Evolutionary conservation across 2,797 vertebrate species (phyloP).

Genomic region (Chloroceryle inda): DNA sequence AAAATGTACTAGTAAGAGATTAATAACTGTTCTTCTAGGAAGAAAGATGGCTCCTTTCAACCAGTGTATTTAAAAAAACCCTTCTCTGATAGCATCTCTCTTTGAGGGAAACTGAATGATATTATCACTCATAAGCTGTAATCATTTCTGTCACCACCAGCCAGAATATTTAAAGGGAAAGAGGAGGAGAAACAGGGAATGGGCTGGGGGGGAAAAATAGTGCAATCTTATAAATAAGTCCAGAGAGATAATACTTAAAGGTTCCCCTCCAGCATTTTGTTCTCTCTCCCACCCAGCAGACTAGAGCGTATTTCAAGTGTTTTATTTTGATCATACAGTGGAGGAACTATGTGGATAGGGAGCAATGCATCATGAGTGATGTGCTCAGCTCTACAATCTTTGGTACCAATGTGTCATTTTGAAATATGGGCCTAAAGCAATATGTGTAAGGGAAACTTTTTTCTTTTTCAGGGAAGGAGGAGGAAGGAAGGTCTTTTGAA

Average conservation of each 20-base stretch:
- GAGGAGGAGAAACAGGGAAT: conserved; percentile 2
- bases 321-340: conserved; percentile 64
- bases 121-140: conserved; percentile 88
- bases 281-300: neutral
- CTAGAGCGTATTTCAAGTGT: conserved; percentile 34
- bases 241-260: conserved; percentile 51
- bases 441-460: neutral
- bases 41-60: conserved; percentile 85
- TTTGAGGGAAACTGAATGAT: conserved; percentile 84
- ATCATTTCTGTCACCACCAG: conserved; percentile 87
- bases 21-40: conserved; percentile 84
- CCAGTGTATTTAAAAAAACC: conserved; percentile 83
- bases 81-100: conserved; percentile 83
- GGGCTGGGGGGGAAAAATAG: neutral
- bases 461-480: neutral
- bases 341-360: conserved; percentile 13
- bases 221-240: conserved; percentile 34
- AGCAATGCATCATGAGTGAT: neutral
- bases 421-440: conserved; percentile 26
- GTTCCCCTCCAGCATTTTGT: conserved; percentile 28
- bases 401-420: neutral
- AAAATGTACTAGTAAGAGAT: conserved; percentile 85
- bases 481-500: conserved; percentile 28
- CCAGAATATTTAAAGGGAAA: conserved; percentile 56
- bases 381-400: neutral